Evolutionary conservation across 2,113 vertebrate species (phyloP), one percentile per base, ranked within the genome.

Genomic region (Stegostoma tigrinum): DNA sequence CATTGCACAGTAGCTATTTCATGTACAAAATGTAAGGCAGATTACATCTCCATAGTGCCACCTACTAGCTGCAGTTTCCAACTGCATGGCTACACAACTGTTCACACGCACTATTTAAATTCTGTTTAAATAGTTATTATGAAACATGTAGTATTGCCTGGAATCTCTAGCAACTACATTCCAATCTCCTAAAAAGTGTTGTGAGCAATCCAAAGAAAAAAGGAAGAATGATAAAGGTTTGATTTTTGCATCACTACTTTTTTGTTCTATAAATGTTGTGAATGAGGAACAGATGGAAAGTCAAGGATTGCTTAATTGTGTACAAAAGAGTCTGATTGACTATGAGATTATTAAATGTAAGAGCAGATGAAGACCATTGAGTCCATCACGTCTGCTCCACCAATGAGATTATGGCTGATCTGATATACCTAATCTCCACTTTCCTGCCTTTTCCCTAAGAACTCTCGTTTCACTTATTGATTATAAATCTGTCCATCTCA

Each of bases 31-130:
- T 30, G 87, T 24, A n/a, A 55, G 2, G 52, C 52, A 61, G 52
- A 64, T 93, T 61, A 38, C 38, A n/a, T 66, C 89, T 34, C 64
- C 89, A 93, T 61, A 93, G 61, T 67, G 89, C 89, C 89, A 93
- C 55, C 61, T 93, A 93, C n/a, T 93, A 66, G 89, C 61, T 38
- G n/a, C n/a, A 67, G n/a, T 1, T 64, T 66, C 34, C 34, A 93
- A 66, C n/a, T 93, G 64, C 89, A 93, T 66, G 61, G 14, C 5
- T 5, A 66, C 61, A 38, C 38, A 24, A 52, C 61, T 67, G 89
- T 66, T 93, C n/a, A 66, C 61, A 93, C 67, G 19, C 61, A 93
- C n/a, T 87, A 52, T n/a, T 90, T 61, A 12, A 55, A 90, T 52
- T 61, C 27, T 61, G 15, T 61, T 61, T 90, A 90, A 12, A 61